Evolutionary conservation across 1,140 invertebrate species (phyloP).

Genomic region (Drosophila burlai): DNA sequence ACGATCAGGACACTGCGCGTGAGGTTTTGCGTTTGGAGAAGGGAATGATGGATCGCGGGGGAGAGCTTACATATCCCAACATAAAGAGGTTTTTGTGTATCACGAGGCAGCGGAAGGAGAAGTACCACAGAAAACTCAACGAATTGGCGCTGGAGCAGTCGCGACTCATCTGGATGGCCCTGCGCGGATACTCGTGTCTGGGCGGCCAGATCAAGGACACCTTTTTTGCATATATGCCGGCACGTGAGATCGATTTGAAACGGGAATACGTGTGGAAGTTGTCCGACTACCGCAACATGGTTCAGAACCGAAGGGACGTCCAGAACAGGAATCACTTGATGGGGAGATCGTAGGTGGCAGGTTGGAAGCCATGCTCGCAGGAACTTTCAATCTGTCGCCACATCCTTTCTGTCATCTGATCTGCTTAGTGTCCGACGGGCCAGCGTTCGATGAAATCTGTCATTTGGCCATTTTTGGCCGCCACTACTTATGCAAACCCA

Average conservation of each 20-base stretch:
- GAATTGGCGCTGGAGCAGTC: conserved; percentile 34
- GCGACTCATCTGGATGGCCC: conserved; percentile 51
- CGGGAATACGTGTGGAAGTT: conserved; percentile 31
- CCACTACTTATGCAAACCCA: conserved; percentile 48
- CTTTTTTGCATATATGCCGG: conserved; percentile 76
- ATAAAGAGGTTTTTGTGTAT: background rate
- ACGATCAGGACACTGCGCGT: fast-evolving
- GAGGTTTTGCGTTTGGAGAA: background rate
- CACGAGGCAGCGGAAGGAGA: background rate
- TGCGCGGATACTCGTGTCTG: conserved; percentile 56
- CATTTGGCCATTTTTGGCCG: conserved; percentile 22
- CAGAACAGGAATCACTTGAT: background rate
- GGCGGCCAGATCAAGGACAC: conserved; percentile 34
- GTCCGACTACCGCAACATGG: conserved; percentile 30
- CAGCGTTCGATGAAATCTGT: conserved; percentile 12
- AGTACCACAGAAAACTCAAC: conserved; percentile 41
- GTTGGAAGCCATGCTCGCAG: background rate
- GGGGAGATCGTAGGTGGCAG: background rate
- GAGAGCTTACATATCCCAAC: background rate
- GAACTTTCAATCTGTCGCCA: background rate
- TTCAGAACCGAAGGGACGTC: background rate
- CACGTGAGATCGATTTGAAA: conserved; percentile 43
- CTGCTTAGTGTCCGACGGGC: conserved; percentile 21
- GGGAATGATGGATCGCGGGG: too few species aligned
- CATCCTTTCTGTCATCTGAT: conserved; percentile 10